Base-by-base conservation (phyloP, 2,888 invertebrate species). In the Teleogryllus oceanicus region DNA sequence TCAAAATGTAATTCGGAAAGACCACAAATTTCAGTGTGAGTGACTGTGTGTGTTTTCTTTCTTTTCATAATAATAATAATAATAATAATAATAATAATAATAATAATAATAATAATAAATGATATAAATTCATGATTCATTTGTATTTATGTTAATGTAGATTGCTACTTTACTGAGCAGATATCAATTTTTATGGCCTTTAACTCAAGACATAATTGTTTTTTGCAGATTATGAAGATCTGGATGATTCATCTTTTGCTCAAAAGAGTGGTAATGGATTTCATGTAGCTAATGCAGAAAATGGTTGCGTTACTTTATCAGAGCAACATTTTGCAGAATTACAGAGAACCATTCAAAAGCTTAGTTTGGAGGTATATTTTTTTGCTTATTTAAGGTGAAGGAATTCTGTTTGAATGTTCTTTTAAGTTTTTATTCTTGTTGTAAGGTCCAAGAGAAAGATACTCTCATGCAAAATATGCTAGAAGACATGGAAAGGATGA, bases 401-500 rank as follows among this genome's bases (percentile, higher is more conserved):
- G 8, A 8, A 37, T 37, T 37, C 37, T 8, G 37, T 37, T 37
- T 37, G 37, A 37, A 37, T 37, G 37, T 37, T 37, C 37, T 37
- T 37, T 37, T 8, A 37, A 37, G 37, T 37, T 37, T 62, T 62
- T 80, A 49, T 11, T 37, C 49, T 37, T 24, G 18, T 62, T 49
- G 20, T 10, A 75, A 83, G 83, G 81, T 82, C 20, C 76, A 75
- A 16, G 81, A 82, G 24, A 83, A 83, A 84, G 89, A 91, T 82
- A 85, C 87, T 16, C 86, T 91, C 77, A 85, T 93, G 12, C 88
- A 91, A 82, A 90, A 90, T 86, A 91, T 92, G 4, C 88, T 89
- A 80, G 89, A 89, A 83, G 91, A 92, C 83, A 90, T 92, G 83
- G 86, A 87, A 75, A 89, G 88, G 83, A 92, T 92, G 91, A 89